These are phyloP conservation scores for Drosophila koepferae DNA, from an alignment of 2,888 invertebrate species.

Conservation along the genomic window DNA sequence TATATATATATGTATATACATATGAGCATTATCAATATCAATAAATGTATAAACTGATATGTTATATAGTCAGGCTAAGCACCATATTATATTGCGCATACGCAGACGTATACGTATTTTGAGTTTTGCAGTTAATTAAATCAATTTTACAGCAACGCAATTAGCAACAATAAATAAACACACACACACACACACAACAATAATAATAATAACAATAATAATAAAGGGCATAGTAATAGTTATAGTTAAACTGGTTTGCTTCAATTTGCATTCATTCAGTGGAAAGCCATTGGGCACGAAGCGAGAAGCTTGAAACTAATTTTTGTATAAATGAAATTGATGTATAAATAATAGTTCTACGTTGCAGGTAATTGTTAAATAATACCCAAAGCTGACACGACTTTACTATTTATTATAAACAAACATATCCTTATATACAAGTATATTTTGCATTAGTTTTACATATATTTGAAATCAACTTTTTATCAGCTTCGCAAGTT, in stretches of 20 bases:
- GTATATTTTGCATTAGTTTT: conserved; percentile 22
- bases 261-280: conserved; percentile 24
- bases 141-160: conserved; percentile 1
- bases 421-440: neutral
- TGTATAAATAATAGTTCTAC: conserved; percentile 30
- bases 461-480: conserved; percentile 18
- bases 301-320: conserved; percentile 23
- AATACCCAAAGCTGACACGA: conserved; percentile 24
- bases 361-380: conserved; percentile 23
- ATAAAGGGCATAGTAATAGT: neutral
- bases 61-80: neutral
- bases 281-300: neutral
- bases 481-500: neutral
- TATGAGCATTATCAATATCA: conserved; percentile 2
- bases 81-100: neutral
- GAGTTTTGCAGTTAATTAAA: neutral
- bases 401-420: neutral
- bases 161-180: neutral
- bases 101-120: neutral
- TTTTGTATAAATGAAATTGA: conserved; percentile 10
- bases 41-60: neutral
- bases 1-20: too few relatives aligned
- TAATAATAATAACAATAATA: neutral
- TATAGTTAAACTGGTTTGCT: conserved; percentile 6
- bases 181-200: neutral